Conservation (phyloP, 1,140 invertebrate genomes). For the Rhyzopertha dominica region DNA sequence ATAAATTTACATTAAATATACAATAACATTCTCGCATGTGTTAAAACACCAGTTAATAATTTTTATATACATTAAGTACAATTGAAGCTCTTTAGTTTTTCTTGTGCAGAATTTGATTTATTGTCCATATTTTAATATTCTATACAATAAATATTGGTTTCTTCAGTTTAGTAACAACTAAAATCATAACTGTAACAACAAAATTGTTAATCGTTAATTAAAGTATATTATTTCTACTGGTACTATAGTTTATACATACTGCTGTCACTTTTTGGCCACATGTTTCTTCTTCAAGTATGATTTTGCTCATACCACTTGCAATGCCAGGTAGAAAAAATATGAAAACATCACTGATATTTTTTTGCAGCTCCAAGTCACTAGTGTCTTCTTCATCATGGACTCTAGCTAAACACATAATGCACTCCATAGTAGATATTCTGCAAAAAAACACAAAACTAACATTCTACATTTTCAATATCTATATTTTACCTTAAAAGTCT, state of each 20-base stretch:
- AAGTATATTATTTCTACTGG: constrained; percentile 8
- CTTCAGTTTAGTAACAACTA: no score
- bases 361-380: constrained; percentile 44
- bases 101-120: no score
- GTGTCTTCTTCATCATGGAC: constrained; percentile 47
- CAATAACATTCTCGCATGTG: no score
- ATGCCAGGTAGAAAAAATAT: constrained; percentile 61
- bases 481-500: constrained; percentile 50
- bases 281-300: constrained; percentile 51
- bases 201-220: constrained; percentile 28
- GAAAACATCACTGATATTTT: constrained; percentile 52
- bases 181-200: constrained; percentile 14
- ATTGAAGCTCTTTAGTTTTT: no score
- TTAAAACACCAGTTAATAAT: no score
- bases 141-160: no score
- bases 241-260: constrained; percentile 45
- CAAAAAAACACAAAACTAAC: constrained; percentile 16
- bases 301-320: constrained; percentile 51
- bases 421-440: constrained; percentile 49
- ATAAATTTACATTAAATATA: no score
- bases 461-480: constrained; percentile 11
- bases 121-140: no score
- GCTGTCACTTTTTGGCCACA: constrained; percentile 56
- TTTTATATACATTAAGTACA: no score
- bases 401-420: constrained; percentile 53